Percentiles rank a stretch among this genome's conserved stretches.
These are phyloP conservation scores for Hydrolagus colliei DNA, from an alignment of 2,797 vertebrate genomes.

Conservation along the genomic window DNA sequence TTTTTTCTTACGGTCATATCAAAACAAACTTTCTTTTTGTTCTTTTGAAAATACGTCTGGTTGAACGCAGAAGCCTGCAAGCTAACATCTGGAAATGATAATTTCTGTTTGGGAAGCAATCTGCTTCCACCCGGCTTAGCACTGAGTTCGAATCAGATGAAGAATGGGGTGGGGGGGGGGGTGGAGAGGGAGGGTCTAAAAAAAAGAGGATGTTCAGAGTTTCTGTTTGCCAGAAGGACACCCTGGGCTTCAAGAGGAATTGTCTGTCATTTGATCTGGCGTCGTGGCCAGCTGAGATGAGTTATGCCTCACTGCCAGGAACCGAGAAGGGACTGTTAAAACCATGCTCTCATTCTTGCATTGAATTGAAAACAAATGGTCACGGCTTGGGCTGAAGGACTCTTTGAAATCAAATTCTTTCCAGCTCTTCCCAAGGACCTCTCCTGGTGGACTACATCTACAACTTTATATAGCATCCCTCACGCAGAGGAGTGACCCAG, in stretches of 20 bases:
- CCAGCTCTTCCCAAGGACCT: slow-evolving; percentile 44
- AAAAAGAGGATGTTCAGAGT: slow-evolving; percentile 43
- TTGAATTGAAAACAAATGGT: slow-evolving; percentile 53
- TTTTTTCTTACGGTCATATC: neutral
- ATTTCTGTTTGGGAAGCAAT: slow-evolving; percentile 56
- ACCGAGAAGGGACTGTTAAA: slow-evolving; percentile 49
- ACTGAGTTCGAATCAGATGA: slow-evolving; percentile 40
- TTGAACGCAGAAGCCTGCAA: slow-evolving; percentile 42
- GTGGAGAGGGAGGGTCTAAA: too few relatives aligned
- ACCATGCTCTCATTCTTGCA: slow-evolving; percentile 45
- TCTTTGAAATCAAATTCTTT: slow-evolving; percentile 51
- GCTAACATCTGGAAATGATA: slow-evolving; percentile 64
- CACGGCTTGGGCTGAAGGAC: slow-evolving; percentile 40
- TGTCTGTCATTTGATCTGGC: slow-evolving; percentile 50
- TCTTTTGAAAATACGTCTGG: neutral
- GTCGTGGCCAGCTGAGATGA: slow-evolving; percentile 52
- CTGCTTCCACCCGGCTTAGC: slow-evolving; percentile 48
- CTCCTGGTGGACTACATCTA: slow-evolving; percentile 45
- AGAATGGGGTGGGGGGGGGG: slow-evolving; percentile 36
- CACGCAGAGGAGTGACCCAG: too few relatives aligned
- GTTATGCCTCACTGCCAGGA: slow-evolving; percentile 47
- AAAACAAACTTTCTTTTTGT: slow-evolving; percentile 13
- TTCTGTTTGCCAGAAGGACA: slow-evolving; percentile 49
- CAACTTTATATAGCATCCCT: too few relatives aligned
- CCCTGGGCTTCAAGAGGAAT: slow-evolving; percentile 41